A percentile compares a stretch with the other conserved stretches of the same genome.
Conservation (phyloP, 2,797 vertebrate genomes). For the Hydrophis major region DNA sequence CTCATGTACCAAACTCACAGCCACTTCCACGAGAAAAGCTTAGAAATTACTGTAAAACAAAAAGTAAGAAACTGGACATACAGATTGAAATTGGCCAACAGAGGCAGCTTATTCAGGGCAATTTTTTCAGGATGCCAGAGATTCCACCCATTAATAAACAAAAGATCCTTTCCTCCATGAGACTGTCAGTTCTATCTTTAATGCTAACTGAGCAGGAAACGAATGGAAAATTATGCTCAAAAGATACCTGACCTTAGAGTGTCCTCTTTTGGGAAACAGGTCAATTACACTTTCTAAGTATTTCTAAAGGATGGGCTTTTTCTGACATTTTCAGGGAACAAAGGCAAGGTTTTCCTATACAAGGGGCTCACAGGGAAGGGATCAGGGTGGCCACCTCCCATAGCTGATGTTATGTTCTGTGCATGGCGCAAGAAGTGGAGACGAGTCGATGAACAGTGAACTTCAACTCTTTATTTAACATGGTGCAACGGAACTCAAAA, state of each 20-base stretch:
- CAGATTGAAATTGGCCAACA: neutral
- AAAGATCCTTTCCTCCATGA: neutral
- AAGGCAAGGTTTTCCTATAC: neutral
- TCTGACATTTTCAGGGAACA: neutral
- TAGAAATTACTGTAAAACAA: neutral
- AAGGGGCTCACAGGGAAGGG: neutral
- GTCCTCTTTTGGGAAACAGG: neutral
- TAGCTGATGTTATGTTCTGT: neutral
- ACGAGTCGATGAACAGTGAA: too few relatives aligned
- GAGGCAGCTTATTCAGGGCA: neutral
- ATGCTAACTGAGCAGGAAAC: neutral
- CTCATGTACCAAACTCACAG: neutral
- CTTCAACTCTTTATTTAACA: too few relatives aligned
- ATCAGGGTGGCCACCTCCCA: neutral
- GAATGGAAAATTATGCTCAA: neutral
- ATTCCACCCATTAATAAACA: neutral
- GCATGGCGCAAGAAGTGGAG: too few relatives aligned
- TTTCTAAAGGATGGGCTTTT: neutral
- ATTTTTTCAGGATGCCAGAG: neutral
- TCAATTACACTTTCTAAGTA: neutral
- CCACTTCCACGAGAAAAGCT: neutral
- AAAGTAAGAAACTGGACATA: neutral
- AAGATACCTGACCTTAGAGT: neutral
- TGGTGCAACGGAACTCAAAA: too few relatives aligned
- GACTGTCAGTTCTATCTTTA: neutral